These are phyloP conservation scores for Odobenus rosmarus DNA, from an alignment of 2,113 vertebrate genomes.

Conservation along the genomic window DNA sequence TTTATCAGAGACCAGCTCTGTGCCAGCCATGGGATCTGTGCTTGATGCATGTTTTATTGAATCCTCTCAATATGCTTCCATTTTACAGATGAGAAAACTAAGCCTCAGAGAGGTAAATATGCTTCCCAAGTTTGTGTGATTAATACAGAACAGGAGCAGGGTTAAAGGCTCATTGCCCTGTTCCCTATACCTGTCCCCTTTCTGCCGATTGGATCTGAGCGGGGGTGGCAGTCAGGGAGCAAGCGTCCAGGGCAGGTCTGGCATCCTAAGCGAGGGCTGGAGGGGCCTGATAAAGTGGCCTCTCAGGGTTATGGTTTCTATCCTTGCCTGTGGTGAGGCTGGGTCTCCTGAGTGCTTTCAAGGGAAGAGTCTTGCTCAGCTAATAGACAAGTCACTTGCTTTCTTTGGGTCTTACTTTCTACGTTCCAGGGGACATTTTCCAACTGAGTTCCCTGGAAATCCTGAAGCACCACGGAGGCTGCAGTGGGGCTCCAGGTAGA, in stretches of 20 bases:
- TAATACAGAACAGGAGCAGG: too few relatives aligned
- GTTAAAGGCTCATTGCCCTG: fast-evolving
- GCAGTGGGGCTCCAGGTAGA: not conserved
- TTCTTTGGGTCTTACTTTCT: not conserved
- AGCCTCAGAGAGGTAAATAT: not conserved
- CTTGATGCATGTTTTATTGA: fast-evolving
- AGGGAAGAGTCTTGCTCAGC: not conserved
- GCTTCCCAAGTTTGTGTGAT: fast-evolving
- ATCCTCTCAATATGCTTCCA: not conserved
- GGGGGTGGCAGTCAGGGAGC: not conserved
- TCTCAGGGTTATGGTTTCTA: not conserved
- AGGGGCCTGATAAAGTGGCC: not conserved
- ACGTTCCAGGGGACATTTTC: not conserved
- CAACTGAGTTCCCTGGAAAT: not conserved
- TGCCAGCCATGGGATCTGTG: fast-evolving
- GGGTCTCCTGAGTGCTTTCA: not conserved
- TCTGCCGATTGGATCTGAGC: fast-evolving
- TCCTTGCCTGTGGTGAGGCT: not conserved
- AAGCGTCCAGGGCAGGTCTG: not conserved
- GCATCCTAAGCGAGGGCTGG: too few relatives aligned
- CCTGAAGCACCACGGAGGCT: not conserved
- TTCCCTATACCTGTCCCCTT: fast-evolving
- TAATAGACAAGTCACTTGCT: too few relatives aligned
- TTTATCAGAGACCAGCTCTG: not conserved
- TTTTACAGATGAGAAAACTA: not conserved